Evolutionary conservation across 2,888 invertebrate genomes (phyloP), one percentile per base, ranked within the genome.

Genomic region (Zonitis immaculata): DNA sequence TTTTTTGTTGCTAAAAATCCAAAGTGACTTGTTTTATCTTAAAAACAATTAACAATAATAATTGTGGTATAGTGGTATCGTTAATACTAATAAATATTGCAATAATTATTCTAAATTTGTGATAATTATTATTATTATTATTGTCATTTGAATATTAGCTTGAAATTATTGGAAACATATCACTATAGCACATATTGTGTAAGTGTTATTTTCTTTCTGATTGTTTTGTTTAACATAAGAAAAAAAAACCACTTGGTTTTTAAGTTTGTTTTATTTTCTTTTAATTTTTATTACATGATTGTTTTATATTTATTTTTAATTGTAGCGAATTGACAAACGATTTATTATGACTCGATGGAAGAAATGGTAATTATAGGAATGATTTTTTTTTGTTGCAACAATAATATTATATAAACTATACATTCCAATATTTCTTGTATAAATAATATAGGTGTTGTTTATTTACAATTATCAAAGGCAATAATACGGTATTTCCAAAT

Each of bases 311-410:
- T 56, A n/a, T 53, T 63, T 58, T 59, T 57, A 42, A 59, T 69
- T 64, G 44, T 69, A 68, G 69, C 57, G 58, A 32, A 56, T 64
- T 47, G 61, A 65, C 51, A 64, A 64, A 63, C 55, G 61, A 52
- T 59, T 61, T 57, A 61, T 62, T 51, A 58, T 63, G 57, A 62
- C 62, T 51, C 61, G 59, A 51, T 68, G 68, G 70, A 62, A 63
- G 50, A 60, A 62, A 48, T 63, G 63, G 63, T 63, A 56, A 56
- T n/a, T n/a, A n/a, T n/a, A n/a, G n/a, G n/a, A n/a, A n/a, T n/a
- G n/a, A n/a, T n/a, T n/a, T n/a, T n/a, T n/a, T n/a, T n/a, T n/a
- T n/a, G n/a, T n/a, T n/a, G n/a, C n/a, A n/a, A n/a, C n/a, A n/a
- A n/a, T n/a, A n/a, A n/a, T n/a, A 8, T 6, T 4, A 35, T 35